Percentiles rank a stretch among this genome's conserved stretches.
Conservation (phyloP, 92 coral and sea anemone genomes). For the Phenganax subtilis region DNA sequence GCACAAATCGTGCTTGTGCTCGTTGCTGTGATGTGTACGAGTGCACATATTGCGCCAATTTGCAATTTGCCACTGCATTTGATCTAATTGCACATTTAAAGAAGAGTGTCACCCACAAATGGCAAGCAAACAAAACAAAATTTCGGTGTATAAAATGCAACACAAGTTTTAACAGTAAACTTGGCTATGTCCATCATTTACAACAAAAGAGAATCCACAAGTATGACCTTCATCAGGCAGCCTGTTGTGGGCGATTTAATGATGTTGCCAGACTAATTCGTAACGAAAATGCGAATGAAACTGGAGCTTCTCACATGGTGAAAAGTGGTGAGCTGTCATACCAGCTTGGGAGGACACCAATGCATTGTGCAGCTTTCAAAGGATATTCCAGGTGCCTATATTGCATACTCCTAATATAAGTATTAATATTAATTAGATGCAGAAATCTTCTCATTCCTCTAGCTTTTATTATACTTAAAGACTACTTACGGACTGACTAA, state of each 20-base stretch:
- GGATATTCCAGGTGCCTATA: conserved; percentile 43
- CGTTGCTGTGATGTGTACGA: conserved; percentile 46
- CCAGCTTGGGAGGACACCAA: conserved; percentile 61
- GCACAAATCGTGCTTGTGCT: conserved; percentile 40
- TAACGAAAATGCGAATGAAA: conserved; percentile 40
- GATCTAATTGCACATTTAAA: conserved; percentile 22
- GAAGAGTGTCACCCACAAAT: conserved; percentile 7
- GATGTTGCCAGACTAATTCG: conserved; percentile 41
- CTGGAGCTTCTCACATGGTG: conserved; percentile 54
- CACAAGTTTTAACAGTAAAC: conserved; percentile 23
- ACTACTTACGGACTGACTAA: too few relatives aligned
- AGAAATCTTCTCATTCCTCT: too few relatives aligned
- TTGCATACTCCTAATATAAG: background rate
- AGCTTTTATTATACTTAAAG: background rate
- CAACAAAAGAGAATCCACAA: conserved; percentile 47
- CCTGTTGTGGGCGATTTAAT: conserved; percentile 57
- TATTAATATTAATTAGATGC: background rate
- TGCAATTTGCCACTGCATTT: conserved; percentile 5
- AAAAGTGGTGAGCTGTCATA: conserved; percentile 1
- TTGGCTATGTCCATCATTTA: conserved; percentile 53
- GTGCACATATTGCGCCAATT: conserved; percentile 37
- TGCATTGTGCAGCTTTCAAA: conserved; percentile 74
- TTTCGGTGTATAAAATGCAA: conserved; percentile 43
- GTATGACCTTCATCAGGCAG: conserved; percentile 59
- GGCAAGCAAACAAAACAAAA: background rate